Base-by-base conservation (phyloP, 2,113 vertebrate species). In the Urocynchramus pylzowi region DNA sequence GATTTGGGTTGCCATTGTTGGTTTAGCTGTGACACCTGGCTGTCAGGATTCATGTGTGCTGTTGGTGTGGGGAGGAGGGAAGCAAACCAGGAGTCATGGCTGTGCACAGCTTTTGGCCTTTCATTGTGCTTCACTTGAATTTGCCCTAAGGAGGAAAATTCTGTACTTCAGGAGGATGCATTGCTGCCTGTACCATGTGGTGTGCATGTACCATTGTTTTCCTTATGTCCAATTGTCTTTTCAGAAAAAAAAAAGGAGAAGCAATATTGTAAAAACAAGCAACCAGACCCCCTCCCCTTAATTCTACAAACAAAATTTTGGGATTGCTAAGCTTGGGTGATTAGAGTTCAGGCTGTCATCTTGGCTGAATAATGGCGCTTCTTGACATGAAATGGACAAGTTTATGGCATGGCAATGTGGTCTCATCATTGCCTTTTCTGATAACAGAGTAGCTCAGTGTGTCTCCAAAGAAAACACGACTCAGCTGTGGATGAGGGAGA, bases 41-140 rank as follows among this genome's bases (percentile, higher is more conserved):
- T 11, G 2, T 8, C 0, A 0, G 64, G 30, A 47, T 56, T n/a
- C 1, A 2, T 24, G 53, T 49, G 61, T 71, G 39, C 15, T 24
- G 35, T 4, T 47, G 81, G 61, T 73, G 6, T 27, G 23, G 44
- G 39, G 27, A 80, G 35, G 42, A 70, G 31, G 26, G 53, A 64
- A 30, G 15, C 39, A 47, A 60, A 33, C 13, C 24, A 75, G 33
- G 57, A 79, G 11, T 14, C 4, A 2, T 23, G 61, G 6, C 41
- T 35, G 18, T 14, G 49, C 15, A 11, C 4, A 12, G 59, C 28
- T 76, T 87, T 61, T 44, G 14, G 42, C 24, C 27, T 85, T 65
- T 63, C 59, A 17, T 50, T 1, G 2, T 23, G 10, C 27, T 59
- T 26, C 21, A 16, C 53, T 19, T 13, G 22, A 75, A 68, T 76